These are phyloP conservation scores for Meleagris gallopavo DNA, from an alignment of 2,113 vertebrate species.

Conservation along the genomic window DNA sequence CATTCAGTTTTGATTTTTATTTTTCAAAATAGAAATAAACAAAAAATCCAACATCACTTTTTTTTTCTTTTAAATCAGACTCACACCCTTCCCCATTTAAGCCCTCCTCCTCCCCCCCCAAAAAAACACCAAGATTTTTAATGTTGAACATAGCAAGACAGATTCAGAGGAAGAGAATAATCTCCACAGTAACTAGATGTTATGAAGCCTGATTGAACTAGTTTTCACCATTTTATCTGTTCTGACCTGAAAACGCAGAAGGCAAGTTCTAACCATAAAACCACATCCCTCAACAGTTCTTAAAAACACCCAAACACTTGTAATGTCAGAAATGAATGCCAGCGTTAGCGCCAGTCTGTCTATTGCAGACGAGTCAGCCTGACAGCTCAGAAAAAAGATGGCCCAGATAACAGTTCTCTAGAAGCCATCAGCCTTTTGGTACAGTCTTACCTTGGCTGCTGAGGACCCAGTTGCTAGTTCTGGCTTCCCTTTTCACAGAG, in stretches of 20 bases:
- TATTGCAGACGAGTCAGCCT: neutral
- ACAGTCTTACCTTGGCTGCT: neutral
- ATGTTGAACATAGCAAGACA: neutral
- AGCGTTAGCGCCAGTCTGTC: slow-evolving; percentile 3
- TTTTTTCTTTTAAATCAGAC: neutral
- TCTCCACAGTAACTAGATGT: neutral
- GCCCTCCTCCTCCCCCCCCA: fast-evolving
- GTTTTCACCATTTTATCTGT: slow-evolving; percentile 46
- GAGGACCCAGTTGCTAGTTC: neutral
- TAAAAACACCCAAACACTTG: neutral
- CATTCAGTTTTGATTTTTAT: neutral
- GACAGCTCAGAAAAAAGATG: neutral
- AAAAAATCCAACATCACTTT: no score
- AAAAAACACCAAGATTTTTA: neutral
- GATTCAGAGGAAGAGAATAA: neutral
- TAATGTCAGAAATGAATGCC: neutral
- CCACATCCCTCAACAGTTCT: slow-evolving; percentile 46
- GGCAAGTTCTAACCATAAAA: slow-evolving; percentile 58
- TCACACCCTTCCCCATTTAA: neutral
- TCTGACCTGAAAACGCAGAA: slow-evolving; percentile 56
- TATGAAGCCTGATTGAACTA: slow-evolving; percentile 7
- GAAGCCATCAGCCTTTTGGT: neutral
- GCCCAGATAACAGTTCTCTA: neutral
- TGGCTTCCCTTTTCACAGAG: neutral
- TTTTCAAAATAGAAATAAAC: neutral